phyloP scores from a whole-genome alignment of 2,888 invertebrate genomes.

The Priocnemis perturbator region DNA sequence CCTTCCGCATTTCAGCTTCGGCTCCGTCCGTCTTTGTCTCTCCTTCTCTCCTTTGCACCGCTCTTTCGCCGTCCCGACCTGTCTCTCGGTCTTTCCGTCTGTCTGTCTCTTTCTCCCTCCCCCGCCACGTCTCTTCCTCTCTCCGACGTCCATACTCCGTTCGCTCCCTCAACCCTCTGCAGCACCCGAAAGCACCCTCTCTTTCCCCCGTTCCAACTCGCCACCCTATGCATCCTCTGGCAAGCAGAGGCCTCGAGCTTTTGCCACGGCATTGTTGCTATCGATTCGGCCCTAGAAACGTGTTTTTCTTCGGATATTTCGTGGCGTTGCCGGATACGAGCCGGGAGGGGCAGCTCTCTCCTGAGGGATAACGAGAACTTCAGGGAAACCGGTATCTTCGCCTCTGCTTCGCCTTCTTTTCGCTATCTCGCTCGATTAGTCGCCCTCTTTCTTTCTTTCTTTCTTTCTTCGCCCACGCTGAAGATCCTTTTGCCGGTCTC shows the following conservation, averaged over 20 bases:
- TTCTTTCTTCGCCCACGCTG: background rate
- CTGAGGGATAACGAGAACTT: conserved; percentile 56
- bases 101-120: conserved; percentile 18
- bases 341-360: conserved; percentile 26
- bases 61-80: conserved; percentile 12
- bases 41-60: conserved; percentile 18
- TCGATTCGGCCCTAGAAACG: conserved; percentile 67
- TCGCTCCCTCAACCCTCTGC: conserved; percentile 33
- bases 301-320: conserved; percentile 69
- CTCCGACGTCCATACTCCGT: conserved; percentile 24
- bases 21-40: conserved; percentile 14
- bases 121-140: conserved; percentile 16
- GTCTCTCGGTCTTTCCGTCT: conserved; percentile 25
- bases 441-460: conserved; percentile 14
- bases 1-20: conserved; percentile 14
- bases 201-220: conserved; percentile 23
- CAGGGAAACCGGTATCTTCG: conserved; percentile 35
- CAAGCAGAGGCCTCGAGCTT: conserved; percentile 60
- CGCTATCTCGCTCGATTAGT: conserved; percentile 15
- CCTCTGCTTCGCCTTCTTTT: conserved; percentile 7
- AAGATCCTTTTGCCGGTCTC: background rate
- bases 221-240: conserved; percentile 29
- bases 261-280: conserved; percentile 69
- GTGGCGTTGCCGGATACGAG: conserved; percentile 57
- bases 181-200: conserved; percentile 29